Base-by-base conservation (phyloP, 2,797 vertebrate species). In the Ispidina picta region DNA sequence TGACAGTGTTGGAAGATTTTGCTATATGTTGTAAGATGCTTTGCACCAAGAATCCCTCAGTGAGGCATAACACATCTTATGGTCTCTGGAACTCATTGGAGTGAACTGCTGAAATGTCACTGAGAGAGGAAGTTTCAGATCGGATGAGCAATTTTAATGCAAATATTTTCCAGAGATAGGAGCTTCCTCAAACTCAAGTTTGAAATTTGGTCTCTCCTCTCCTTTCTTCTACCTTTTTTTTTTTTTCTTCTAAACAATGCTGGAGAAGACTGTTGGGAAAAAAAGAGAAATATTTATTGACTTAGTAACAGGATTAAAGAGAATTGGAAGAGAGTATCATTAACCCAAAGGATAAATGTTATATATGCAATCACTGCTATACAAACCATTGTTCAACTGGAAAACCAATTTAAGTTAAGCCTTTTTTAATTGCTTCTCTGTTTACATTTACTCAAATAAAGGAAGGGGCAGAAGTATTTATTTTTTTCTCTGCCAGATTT, bases 351-450 rank as follows among this genome's bases (percentile, higher is more conserved):
- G 92, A 96, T 96, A 96, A 95, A 94, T 88, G 90, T 91, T 96
- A 94, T 87, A 88, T 91, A 94, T 1, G 81, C 91, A 92, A 83
- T 90, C 85, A 92, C 66, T 87, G 83, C 73, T 95, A 95, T 94
- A 83, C 90, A 96, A 96, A 92, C 90, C 13, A 78, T 93, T 94
- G 92, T 96, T 97, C 94, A 91, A 90, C 92, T 93, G 85, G 87
- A 96, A 96, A 97, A 94, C 83, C 96, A 96, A 97, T 97, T 97
- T 94, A 95, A 92, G 76, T 91, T 97, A 96, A 97, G 94, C 95
- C 95, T 81, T 92, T 95, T 97, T 96, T 92, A 97, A 97, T 96
- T 96, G 95, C 93, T 95, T 95, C 81, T 94, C 70, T 96, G 86
- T 96, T 93, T 96, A 95, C 87, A 88, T 95, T 96, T 94, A 93